These are phyloP conservation scores for zebrafish (Danio rerio) DNA, from an alignment of 2,113 vertebrate species.

Conservation along the genomic window DNA sequence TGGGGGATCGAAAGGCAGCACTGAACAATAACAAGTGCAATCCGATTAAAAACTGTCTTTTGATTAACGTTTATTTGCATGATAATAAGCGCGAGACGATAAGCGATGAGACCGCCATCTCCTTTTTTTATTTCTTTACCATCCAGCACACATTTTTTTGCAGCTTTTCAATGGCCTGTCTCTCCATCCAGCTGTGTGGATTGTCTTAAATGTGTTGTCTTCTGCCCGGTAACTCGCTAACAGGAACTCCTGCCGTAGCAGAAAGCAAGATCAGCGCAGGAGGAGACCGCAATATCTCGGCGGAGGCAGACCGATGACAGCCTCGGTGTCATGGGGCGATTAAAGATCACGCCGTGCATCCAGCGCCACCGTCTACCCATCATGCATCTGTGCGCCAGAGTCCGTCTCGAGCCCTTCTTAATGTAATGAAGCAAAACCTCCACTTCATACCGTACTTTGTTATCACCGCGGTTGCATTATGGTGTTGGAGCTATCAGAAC, in stretches of 20 bases:
- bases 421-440: conserved; percentile 52
- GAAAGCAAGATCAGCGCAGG: conserved; percentile 63
- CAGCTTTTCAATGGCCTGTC: conserved; percentile 45
- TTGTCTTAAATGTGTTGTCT: conserved; percentile 76
- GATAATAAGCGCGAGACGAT: conserved; percentile 71
- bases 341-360: conserved; percentile 52
- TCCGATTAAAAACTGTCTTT: conserved; percentile 78
- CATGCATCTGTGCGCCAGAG: conserved; percentile 50
- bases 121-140: conserved; percentile 60
- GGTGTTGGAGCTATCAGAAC: conserved; percentile 37
- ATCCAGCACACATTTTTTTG: conserved; percentile 21
- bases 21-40: conserved; percentile 62
- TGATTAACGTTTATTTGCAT: conserved; percentile 79
- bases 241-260: conserved; percentile 74
- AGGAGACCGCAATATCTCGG: conserved; percentile 68
- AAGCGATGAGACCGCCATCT: conserved; percentile 69
- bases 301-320: conserved; percentile 71
- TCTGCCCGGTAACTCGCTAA: conserved; percentile 73
- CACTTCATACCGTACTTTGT: conserved; percentile 38
- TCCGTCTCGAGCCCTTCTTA: conserved; percentile 36
- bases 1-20: conserved; percentile 66
- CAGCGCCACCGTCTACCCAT: conserved; percentile 43
- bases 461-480: conserved; percentile 42
- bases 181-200: conserved; percentile 52
- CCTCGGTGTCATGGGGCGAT: conserved; percentile 62